Conservation (phyloP, 2,888 invertebrate species). For the Venusia cambrica region DNA sequence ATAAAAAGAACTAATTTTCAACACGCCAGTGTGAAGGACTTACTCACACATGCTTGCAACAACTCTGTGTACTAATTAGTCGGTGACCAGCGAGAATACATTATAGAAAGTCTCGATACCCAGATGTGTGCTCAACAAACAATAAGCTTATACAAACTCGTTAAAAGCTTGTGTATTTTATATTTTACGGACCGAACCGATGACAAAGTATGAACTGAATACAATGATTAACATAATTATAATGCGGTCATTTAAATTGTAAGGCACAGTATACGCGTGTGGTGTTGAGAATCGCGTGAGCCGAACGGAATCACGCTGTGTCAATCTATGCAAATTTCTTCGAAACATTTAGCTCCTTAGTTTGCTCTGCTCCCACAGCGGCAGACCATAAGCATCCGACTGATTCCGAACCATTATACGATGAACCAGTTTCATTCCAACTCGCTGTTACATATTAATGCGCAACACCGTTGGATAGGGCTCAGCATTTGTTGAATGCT, state of each 20-base stretch:
- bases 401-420: slow-evolving; percentile 44
- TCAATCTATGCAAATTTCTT: slow-evolving; percentile 80
- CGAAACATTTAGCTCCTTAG: slow-evolving; percentile 71
- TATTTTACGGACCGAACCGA: slow-evolving; percentile 61
- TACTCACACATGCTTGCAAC: slow-evolving; percentile 61
- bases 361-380: slow-evolving; percentile 57
- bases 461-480: slow-evolving; percentile 36
- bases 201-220: slow-evolving; percentile 46
- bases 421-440: slow-evolving; percentile 40
- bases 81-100: slow-evolving; percentile 76
- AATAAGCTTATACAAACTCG: slow-evolving; percentile 63
- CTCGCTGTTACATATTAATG: slow-evolving; percentile 33
- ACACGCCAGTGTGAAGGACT: slow-evolving; percentile 21
- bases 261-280: slow-evolving; percentile 40
- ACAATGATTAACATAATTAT: slow-evolving; percentile 56
- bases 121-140: slow-evolving; percentile 75
- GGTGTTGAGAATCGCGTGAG: slow-evolving; percentile 50
- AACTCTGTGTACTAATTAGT: slow-evolving; percentile 80
- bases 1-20: slow-evolving; percentile 19
- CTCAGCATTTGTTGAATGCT: slow-evolving; percentile 40
- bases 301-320: slow-evolving; percentile 61
- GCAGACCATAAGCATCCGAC: slow-evolving; percentile 54
- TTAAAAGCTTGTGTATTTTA: slow-evolving; percentile 63
- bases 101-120: slow-evolving; percentile 74
- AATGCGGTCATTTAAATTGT: slow-evolving; percentile 41